These are phyloP conservation scores for Stigmatopora nigra DNA, from an alignment of 2,113 vertebrate species.

Conservation along the genomic window DNA sequence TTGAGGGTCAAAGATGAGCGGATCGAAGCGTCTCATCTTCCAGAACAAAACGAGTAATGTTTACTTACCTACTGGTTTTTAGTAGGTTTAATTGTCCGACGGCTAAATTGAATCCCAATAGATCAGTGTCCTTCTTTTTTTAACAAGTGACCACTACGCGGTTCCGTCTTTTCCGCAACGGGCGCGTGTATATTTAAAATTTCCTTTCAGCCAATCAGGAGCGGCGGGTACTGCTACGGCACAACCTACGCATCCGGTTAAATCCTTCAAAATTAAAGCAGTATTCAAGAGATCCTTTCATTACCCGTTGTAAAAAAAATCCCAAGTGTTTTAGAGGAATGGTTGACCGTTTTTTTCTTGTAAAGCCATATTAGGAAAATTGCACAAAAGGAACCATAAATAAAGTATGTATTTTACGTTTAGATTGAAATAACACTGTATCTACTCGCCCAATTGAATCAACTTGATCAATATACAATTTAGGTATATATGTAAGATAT, in stretches of 20 bases:
- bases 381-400: too few species aligned
- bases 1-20: neutral
- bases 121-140: neutral
- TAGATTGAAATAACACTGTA: too few species aligned
- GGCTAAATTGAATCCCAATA: neutral
- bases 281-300: neutral
- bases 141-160: neutral
- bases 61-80: constrained; percentile 7
- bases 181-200: constrained; percentile 67
- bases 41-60: neutral
- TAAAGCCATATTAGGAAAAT: too few species aligned
- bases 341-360: too few species aligned
- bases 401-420: too few species aligned
- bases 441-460: too few species aligned
- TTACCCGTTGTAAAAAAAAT: neutral
- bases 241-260: neutral
- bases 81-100: neutral
- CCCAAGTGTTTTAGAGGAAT: neutral
- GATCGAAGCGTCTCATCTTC: neutral
- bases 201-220: constrained; percentile 64
- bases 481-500: too few species aligned
- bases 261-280: constrained; percentile 30
- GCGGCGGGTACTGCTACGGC: neutral
- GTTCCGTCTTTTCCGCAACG: neutral
- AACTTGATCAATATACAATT: too few species aligned